Base-by-base conservation (phyloP, 30 jellyfish, hydroid and myxozoan genomes). In the Aurelia sp. region DNA sequence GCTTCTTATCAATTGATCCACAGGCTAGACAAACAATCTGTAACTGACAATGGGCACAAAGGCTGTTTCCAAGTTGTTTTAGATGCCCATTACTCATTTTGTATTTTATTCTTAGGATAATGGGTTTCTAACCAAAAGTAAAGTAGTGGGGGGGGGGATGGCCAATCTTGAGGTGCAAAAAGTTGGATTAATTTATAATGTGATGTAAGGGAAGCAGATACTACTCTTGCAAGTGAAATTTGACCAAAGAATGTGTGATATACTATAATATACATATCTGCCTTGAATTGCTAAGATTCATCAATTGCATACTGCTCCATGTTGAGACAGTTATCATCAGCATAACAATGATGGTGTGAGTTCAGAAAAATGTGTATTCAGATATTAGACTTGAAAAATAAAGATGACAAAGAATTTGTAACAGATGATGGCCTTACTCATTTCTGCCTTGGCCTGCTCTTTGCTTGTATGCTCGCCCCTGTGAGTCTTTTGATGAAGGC, bases 401-500 rank as follows among this genome's bases (percentile, higher is more conserved):
- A 30, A 40, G 48, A 21, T 33, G 33, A 17, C 19, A 68, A 68
- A 30, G 63, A 19, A 68, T 68, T 68, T 68, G 80, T 24, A 68
- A 68, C 58, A 18, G 27, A 19, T 24, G 7, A 12, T 72, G 30
- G 58, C 47, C 86, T 47, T 55, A 74, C 86, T 74, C 86, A 59
- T 74, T 74, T 40, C 63, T 24, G 55, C 61, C 33, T n/a, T 50
- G 74, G 4, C 59, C 74, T 12, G 74, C 73, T n/a, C 86, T 51
- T 24, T 55, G 73, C 57, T 48, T 38, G 59, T 74, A 74, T 21
- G 55, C 74, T 63, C 74, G 47, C 60, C 79, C 79, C 17, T 67
- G 79, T 57, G 60, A 24, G 84, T 72, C 84, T 51, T 38, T 22
- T 62, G 65, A 35, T 38, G n/a, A 27, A 51, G 82, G 82, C 51